These are phyloP conservation scores for Mesodorylaimus sp. DNA, from an alignment of 2,888 invertebrate genomes.

Conservation along the genomic window DNA sequence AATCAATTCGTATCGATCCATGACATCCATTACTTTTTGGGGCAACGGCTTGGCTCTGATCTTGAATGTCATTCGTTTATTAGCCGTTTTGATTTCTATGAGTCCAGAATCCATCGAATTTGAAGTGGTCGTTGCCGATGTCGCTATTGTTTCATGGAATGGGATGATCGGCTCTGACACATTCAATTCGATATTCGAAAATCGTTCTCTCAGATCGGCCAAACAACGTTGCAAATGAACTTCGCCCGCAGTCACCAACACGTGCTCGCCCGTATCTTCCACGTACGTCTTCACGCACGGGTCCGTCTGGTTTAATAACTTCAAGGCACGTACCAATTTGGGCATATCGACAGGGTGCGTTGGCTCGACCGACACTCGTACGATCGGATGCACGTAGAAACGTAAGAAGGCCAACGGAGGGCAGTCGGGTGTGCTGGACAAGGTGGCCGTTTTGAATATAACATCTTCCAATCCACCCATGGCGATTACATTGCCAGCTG, in stretches of 20 bases:
- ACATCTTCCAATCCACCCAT: slow-evolving; percentile 54
- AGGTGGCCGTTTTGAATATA: slow-evolving; percentile 63
- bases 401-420: slow-evolving; percentile 65
- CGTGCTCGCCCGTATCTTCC: slow-evolving; percentile 78
- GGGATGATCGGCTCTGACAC: slow-evolving; percentile 90
- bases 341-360: slow-evolving; percentile 44
- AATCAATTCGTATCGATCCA: neutral
- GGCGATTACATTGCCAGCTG: slow-evolving; percentile 63
- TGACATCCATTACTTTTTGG: slow-evolving; percentile 30
- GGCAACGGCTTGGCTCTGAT: slow-evolving; percentile 62
- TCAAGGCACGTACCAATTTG: slow-evolving; percentile 44
- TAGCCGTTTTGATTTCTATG: slow-evolving; percentile 44
- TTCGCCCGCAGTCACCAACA: slow-evolving; percentile 83
- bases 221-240: slow-evolving; percentile 88
- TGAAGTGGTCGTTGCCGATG: slow-evolving; percentile 37
- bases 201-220: slow-evolving; percentile 56
- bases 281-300: slow-evolving; percentile 54
- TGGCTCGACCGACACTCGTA: slow-evolving; percentile 38
- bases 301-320: slow-evolving; percentile 75
- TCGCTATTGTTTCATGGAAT: slow-evolving; percentile 75
- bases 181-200: slow-evolving; percentile 43
- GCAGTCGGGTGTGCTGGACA: slow-evolving; percentile 59
- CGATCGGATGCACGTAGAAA: slow-evolving; percentile 55
- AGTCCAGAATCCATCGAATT: slow-evolving; percentile 16
- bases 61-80: slow-evolving; percentile 50